Percentiles rank a stretch among this genome's conserved stretches.
These are phyloP conservation scores for Spatula versicolor DNA, from an alignment of 2,797 vertebrate species.

Conservation along the genomic window DNA sequence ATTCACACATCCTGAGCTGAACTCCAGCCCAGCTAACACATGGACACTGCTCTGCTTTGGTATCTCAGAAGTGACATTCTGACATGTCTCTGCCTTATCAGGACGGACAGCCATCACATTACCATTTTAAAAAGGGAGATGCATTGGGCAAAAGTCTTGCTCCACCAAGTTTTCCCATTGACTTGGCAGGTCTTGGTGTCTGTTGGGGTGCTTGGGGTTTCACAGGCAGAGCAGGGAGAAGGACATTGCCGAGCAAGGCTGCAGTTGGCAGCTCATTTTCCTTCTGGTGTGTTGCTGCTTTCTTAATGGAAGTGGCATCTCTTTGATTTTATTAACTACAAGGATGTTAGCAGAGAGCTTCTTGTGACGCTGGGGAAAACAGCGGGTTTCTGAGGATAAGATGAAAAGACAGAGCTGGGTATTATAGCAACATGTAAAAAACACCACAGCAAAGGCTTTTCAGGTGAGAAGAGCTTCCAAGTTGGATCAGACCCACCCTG, in stretches of 20 bases:
- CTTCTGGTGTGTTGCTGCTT: neutral
- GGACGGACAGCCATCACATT: neutral
- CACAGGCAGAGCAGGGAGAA: too few species aligned
- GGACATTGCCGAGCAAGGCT: neutral
- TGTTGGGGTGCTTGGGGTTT: neutral
- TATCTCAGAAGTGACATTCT: neutral
- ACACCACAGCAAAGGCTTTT: neutral
- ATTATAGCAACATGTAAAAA: neutral
- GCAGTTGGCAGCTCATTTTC: neutral
- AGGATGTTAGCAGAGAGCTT: neutral
- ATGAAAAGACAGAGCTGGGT: neutral
- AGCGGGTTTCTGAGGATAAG: neutral
- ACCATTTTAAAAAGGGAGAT: neutral
- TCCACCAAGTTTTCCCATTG: neutral
- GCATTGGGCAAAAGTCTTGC: neutral
- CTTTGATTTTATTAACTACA: neutral
- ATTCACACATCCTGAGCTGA: neutral
- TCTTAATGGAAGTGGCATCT: neutral
- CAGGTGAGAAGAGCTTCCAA: neutral
- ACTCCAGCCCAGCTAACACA: neutral
- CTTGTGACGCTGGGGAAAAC: rapidly evolving
- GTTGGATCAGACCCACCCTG: neutral
- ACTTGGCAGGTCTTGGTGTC: too few species aligned
- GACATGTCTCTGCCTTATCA: too few species aligned
- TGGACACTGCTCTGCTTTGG: neutral